Evolutionary conservation across 2,888 invertebrate genomes (phyloP), one percentile per base, ranked within the genome.

Genomic region (Tryphoninae sp.): DNA sequence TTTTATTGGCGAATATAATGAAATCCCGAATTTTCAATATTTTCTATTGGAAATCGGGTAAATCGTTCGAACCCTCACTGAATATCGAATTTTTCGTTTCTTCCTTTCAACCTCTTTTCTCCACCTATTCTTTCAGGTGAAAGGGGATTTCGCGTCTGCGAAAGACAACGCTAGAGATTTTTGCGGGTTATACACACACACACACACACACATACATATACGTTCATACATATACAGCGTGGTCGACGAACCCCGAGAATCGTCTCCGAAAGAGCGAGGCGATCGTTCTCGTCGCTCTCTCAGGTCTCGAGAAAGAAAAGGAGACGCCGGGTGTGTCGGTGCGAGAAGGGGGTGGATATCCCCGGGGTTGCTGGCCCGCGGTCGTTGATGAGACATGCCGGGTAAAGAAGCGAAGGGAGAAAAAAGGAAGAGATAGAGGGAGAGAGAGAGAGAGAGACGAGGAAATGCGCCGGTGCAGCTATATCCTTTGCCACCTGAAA

Each of bases 401-500:
- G 23, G 40, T 13, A 13, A 19, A 45, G 2, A 2, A 40, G 40
- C 42, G 69, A 62, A 16, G 6, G 53, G 13, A 22, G 53, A 55
- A 13, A 23, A 51, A n/a, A n/a, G n/a, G 19, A 68, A 80, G 79
- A 81, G 80, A 78, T 78, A 71, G 84, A 84, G 69, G 78, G 26
- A 26, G 26, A 1, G 26, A 26, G 26, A 26, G 26, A 26, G 26
- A 77, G 80, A 68, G 84, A 84, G 69, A 81, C 77, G 80, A 85
- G 83, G 16, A 68, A 73, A 80, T 77, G 83, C 69, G 69, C 78
- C 72, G 62, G 68, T 64, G 64, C 62, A 69, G 76, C 68, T 68
- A 81, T 83, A 71, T 80, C 67, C 81, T 73, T 68, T 83, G 86
- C 85, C 84, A 86, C 86, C 87, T 85, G 86, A 87, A 88, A 89